Conservation (phyloP, 2,113 vertebrate species). For the Sinocyclocheilus grahami region DNA sequence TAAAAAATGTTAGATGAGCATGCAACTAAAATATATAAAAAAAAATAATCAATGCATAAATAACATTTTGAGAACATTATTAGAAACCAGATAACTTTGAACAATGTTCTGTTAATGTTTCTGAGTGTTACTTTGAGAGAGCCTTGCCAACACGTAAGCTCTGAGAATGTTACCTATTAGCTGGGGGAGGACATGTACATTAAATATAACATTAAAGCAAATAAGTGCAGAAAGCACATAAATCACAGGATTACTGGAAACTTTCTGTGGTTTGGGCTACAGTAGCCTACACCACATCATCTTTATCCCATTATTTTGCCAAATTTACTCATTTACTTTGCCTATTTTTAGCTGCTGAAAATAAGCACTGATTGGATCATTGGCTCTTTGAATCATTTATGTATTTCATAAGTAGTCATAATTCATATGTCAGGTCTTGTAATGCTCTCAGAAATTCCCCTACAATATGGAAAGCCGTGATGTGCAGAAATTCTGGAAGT, state of each 20-base stretch:
- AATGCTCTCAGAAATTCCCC: not conserved
- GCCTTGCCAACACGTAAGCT: too few species aligned
- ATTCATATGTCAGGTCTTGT: not conserved
- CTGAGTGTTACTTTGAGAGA: too few species aligned
- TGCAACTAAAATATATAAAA: too few species aligned
- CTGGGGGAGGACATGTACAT: too few species aligned
- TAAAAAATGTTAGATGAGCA: too few species aligned
- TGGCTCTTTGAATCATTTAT: slow-evolving; percentile 9
- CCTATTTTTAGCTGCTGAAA: slow-evolving; percentile 11
- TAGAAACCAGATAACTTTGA: too few species aligned
- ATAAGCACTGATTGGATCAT: slow-evolving; percentile 2
- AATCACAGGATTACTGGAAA: not conserved
- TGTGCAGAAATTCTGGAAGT: not conserved
- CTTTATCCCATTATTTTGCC: slow-evolving; percentile 11
- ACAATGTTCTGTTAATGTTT: too few species aligned
- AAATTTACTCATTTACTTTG: not conserved
- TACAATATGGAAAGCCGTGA: not conserved
- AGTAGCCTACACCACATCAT: not conserved
- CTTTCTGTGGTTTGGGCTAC: not conserved
- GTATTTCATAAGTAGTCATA: slow-evolving; percentile 1
- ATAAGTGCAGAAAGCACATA: not conserved
- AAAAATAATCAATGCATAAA: too few species aligned
- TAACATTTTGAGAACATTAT: too few species aligned
- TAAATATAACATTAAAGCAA: not conserved
- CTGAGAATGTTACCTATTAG: too few species aligned